Base-by-base conservation (phyloP, 2,888 invertebrate genomes). In the Amphipyra berbera region DNA sequence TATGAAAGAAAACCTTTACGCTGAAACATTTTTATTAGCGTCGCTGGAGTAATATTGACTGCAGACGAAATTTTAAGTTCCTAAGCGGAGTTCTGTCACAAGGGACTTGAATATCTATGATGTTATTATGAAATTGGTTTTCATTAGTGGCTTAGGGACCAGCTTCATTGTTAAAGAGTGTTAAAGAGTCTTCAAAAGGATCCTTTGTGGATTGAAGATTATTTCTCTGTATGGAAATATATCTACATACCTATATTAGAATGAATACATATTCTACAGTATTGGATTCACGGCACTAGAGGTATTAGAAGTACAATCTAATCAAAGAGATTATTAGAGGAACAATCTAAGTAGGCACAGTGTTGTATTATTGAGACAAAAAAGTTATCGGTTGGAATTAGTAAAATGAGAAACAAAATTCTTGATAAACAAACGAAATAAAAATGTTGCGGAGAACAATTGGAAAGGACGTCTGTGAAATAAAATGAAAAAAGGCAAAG, bases 31-130 rank as follows among this genome's bases (percentile, higher is more conserved):
- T 73, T 70, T 70, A 76, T 67, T 44, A n/a, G 41, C 40, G 45
- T 44, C 57, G n/a, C 63, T 54, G 42, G 40, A 60, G 61, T 46
- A 60, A 68, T 71, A 70, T 61, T 55, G 35, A 21, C 37, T n/a
- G 21, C 6, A 65, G 68, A 66, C 40, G 63, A 74, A 78, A 78
- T 63, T 64, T 76, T 76, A 69, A 76, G 76, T 76, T n/a, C n/a
- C n/a, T n/a, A 61, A 61, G 41, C 57, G 8, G 12, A 37, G 47
- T 59, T 40, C 38, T 46, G 13, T 40, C 21, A 41, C 21, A 35
- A 27, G 9, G 4, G 8, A 15, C 0, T 10, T 10, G 41, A 48
- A 56, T n/a, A 12, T 30, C n/a, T 48, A 2, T 10, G 6, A 21
- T 30, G 15, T n/a, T 38, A 13, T 10, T 7, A 27, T 30, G 4